Percentiles rank a stretch among this genome's conserved stretches.
Evolutionary conservation across 2,113 vertebrate species (phyloP).

Genomic region (Lepidothrix coronata): DNA sequence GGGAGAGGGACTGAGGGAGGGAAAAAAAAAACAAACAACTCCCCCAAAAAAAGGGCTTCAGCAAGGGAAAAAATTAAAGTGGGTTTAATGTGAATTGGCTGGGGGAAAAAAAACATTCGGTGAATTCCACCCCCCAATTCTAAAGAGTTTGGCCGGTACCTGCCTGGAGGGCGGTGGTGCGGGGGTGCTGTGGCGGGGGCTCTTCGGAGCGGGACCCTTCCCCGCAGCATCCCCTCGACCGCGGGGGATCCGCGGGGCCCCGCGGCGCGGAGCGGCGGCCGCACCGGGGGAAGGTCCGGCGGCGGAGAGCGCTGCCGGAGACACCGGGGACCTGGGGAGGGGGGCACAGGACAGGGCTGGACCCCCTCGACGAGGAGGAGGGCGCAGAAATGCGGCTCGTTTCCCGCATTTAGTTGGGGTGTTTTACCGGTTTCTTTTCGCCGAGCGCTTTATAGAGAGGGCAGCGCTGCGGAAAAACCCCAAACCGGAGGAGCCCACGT

Average conservation of each 20-base stretch:
- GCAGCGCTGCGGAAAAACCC: neutral
- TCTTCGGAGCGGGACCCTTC: neutral
- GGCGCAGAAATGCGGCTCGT: neutral
- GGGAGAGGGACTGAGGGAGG: neutral
- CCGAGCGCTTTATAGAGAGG: neutral
- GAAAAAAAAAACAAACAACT: no score
- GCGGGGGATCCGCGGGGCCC: neutral
- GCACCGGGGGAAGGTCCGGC: neutral
- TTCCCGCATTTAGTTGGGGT: neutral
- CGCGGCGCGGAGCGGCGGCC: neutral
- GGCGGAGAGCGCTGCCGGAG: neutral
- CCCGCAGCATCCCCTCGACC: neutral
- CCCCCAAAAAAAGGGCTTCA: neutral
- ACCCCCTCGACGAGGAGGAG: neutral
- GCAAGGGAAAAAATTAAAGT: neutral
- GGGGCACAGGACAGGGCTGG: neutral
- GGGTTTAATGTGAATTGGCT: neutral
- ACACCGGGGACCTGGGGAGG: no score
- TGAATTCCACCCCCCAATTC: neutral
- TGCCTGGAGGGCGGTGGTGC: neutral
- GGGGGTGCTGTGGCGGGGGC: neutral
- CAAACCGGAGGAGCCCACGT: neutral
- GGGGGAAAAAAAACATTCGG: fast-evolving
- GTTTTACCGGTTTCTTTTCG: neutral
- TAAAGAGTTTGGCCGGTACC: neutral